Conservation (phyloP, 2,113 vertebrate genomes). For the Empidonax traillii region DNA sequence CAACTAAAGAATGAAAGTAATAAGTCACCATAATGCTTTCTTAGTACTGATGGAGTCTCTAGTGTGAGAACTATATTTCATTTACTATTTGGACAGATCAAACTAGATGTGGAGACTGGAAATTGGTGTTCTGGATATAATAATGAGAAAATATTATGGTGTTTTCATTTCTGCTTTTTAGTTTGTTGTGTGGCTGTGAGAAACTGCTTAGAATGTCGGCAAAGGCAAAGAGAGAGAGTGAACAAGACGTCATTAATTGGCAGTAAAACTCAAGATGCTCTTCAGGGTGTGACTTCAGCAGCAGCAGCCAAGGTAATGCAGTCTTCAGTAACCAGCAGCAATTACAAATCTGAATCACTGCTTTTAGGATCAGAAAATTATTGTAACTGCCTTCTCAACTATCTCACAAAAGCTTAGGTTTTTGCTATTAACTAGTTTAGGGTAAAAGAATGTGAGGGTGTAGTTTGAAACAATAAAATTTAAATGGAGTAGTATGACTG, state of each 20-base stretch:
- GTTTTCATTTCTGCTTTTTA: constrained; percentile 65
- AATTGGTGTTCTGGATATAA: neutral
- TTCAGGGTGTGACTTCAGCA: constrained; percentile 73
- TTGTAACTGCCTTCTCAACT: neutral
- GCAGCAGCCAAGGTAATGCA: constrained; percentile 81
- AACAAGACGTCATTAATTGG: constrained; percentile 75
- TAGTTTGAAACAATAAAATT: neutral
- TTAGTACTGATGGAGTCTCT: neutral
- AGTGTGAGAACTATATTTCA: neutral
- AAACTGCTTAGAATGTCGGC: constrained; percentile 94
- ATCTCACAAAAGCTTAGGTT: neutral
- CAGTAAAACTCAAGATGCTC: constrained; percentile 84
- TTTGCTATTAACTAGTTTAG: neutral
- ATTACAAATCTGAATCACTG: neutral
- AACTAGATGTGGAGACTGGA: neutral
- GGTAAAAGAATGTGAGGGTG: neutral
- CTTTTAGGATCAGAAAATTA: neutral
- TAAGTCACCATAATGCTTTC: neutral
- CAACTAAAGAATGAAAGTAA: neutral
- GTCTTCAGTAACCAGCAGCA: neutral
- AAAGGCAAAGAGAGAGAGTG: constrained; percentile 85
- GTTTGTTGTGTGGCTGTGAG: constrained; percentile 97
- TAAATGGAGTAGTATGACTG: neutral
- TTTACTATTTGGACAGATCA: neutral
- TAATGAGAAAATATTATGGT: neutral